These are phyloP conservation scores for Digitonthophagus gazella DNA, from an alignment of 2,888 invertebrate genomes.

Conservation along the genomic window DNA sequence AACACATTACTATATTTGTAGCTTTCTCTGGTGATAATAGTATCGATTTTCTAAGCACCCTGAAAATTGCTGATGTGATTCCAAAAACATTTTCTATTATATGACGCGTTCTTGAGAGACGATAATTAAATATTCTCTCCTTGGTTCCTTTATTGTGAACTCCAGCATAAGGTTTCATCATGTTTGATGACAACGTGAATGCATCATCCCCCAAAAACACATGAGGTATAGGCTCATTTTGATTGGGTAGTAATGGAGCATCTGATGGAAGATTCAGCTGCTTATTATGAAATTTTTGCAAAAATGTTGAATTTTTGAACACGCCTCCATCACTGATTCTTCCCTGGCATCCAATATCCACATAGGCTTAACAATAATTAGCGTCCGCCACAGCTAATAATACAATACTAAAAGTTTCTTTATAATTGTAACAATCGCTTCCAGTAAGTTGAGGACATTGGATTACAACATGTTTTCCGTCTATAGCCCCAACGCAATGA, in stretches of 20 bases:
- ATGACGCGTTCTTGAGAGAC: constrained; percentile 26
- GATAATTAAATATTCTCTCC: constrained; percentile 33
- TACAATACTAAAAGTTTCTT: constrained; percentile 2
- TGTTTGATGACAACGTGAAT: constrained; percentile 29
- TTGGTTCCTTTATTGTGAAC: constrained; percentile 22
- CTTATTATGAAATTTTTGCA: not conserved
- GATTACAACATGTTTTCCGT: constrained; percentile 20
- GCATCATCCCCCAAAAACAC: constrained; percentile 34
- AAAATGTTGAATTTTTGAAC: constrained; percentile 7
- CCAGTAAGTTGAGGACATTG: constrained; percentile 16
- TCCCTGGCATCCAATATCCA: constrained; percentile 18
- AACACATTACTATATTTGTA: constrained; percentile 1
- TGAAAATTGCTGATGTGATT: constrained; percentile 21
- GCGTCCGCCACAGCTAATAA: constrained; percentile 4
- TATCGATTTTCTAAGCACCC: constrained; percentile 10
- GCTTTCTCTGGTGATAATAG: constrained; percentile 12
- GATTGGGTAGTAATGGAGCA: constrained; percentile 4
- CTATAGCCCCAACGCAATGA: too few species aligned
- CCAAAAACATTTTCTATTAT: constrained; percentile 33
- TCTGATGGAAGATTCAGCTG: constrained; percentile 6
- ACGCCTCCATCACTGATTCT: constrained; percentile 20
- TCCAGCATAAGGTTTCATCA: constrained; percentile 32
- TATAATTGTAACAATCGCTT: constrained; percentile 21
- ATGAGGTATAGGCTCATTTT: constrained; percentile 29
- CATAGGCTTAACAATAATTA: constrained; percentile 4